Percentiles rank a stretch among this genome's conserved stretches.
Conservation (phyloP, 64 coral and sea anemone genomes). For the Stichodactyla mertensii region DNA sequence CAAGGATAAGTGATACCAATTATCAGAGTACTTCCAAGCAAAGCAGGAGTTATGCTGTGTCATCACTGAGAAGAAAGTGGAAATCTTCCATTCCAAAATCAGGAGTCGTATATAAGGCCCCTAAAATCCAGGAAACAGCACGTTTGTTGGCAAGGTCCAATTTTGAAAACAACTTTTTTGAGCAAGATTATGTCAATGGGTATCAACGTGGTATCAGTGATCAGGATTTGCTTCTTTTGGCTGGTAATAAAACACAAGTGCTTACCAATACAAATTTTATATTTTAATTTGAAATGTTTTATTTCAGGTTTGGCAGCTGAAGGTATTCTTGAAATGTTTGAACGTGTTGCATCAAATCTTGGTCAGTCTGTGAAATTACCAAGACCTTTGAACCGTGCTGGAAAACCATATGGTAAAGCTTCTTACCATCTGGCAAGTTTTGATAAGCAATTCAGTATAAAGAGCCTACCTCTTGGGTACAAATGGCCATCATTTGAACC, state of each 20-base stretch:
- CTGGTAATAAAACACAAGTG: slow-evolving; percentile 30
- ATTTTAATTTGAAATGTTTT: slow-evolving; percentile 26
- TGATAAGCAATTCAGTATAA: slow-evolving; percentile 29
- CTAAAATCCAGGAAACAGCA: neutral
- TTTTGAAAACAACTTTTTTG: slow-evolving; percentile 39
- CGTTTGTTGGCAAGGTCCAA: slow-evolving; percentile 15
- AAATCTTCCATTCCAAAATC: slow-evolving; percentile 63
- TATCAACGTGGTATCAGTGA: slow-evolving; percentile 62
- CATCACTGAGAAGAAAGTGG: slow-evolving; percentile 52
- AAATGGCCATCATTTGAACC: slow-evolving; percentile 48
- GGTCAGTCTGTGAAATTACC: slow-evolving; percentile 18
- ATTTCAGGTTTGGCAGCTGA: slow-evolving; percentile 55
- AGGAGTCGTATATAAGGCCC: slow-evolving; percentile 5
- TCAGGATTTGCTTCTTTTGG: slow-evolving; percentile 62
- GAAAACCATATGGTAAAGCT: slow-evolving; percentile 50
- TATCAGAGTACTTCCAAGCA: slow-evolving; percentile 39
- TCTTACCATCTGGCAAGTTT: slow-evolving; percentile 52
- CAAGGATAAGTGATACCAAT: slow-evolving; percentile 50
- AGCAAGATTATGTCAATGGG: slow-evolving; percentile 39
- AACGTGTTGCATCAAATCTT: slow-evolving; percentile 59
- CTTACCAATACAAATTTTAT: neutral
- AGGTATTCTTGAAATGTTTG: slow-evolving; percentile 48
- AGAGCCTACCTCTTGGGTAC: slow-evolving; percentile 55
- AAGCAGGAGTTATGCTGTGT: slow-evolving; percentile 46
- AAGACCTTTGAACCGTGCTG: slow-evolving; percentile 48